Evolutionary conservation across 2,797 vertebrate genomes (phyloP).

Genomic region (Gila robusta): DNA sequence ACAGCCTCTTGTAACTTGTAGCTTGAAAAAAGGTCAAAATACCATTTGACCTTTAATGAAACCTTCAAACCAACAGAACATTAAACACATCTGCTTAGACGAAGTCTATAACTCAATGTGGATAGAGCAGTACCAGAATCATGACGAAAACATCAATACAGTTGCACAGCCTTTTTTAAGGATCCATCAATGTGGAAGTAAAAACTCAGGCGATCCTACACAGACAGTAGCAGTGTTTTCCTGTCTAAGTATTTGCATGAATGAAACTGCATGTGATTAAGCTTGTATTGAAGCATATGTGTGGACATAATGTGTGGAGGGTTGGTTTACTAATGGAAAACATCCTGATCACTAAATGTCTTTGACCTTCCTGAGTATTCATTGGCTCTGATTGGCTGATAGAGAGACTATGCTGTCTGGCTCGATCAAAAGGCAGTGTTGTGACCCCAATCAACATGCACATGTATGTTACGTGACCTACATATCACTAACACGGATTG

Average conservation of each 20-base stretch:
- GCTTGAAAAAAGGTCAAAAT: constrained; percentile 2
- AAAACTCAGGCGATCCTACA: constrained; percentile 31
- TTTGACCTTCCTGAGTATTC: constrained; percentile 54
- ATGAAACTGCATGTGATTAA: not conserved
- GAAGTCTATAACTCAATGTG: not conserved
- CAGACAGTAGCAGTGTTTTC: not conserved
- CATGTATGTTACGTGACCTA: constrained; percentile 45
- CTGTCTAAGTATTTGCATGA: not conserved
- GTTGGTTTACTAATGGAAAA: not conserved
- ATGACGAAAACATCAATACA: constrained; percentile 4
- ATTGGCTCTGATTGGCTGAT: constrained; percentile 45
- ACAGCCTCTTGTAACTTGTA: not conserved
- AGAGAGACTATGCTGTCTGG: constrained; percentile 40
- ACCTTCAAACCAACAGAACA: constrained; percentile 3
- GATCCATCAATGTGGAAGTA: constrained; percentile 54
- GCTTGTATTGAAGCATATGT: not conserved
- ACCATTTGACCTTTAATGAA: constrained; percentile 10
- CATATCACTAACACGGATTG: not conserved
- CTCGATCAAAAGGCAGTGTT: constrained; percentile 12
- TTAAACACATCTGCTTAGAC: constrained; percentile 1
- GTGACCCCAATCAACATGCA: constrained; percentile 37
- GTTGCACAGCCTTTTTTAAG: constrained; percentile 34
- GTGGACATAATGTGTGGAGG: not conserved
- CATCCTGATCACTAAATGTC: constrained; percentile 26
- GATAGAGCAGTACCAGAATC: not conserved